Percentiles rank a stretch among this genome's conserved stretches.
phyloP scores from a whole-genome alignment of 2,113 vertebrate species.

The Phrynocephalus versicolor region DNA sequence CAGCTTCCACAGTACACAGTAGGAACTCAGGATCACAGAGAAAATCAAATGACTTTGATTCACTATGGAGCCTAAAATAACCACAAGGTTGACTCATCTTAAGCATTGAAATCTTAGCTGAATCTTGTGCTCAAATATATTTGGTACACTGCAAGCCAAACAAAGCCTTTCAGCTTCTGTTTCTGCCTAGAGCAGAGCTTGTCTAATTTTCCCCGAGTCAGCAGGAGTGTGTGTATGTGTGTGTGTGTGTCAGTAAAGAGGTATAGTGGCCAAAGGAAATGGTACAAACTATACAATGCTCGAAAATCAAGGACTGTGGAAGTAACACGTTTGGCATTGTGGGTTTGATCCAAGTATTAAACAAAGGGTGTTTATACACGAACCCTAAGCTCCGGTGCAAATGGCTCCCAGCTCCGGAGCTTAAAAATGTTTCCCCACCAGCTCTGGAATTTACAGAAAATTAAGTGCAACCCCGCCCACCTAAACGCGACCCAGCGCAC shows the following conservation, averaged over 20 bases:
- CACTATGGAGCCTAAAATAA: conserved; percentile 13
- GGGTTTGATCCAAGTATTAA: not conserved
- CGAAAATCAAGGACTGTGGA: not conserved
- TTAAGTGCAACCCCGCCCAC: too few relatives aligned
- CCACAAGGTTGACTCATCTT: not conserved
- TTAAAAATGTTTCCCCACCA: too few relatives aligned
- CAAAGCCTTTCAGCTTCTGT: not conserved
- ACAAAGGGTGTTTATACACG: too few relatives aligned
- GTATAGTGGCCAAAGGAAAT: not conserved
- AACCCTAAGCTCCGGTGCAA: too few relatives aligned
- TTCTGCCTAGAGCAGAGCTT: not conserved
- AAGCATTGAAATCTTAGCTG: not conserved
- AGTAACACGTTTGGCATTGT: not conserved
- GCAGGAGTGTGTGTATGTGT: not conserved
- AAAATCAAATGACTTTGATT: conserved; percentile 17
- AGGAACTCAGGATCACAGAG: not conserved
- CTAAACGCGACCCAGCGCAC: too few relatives aligned
- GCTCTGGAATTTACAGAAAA: too few relatives aligned
- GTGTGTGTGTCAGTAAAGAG: not conserved
- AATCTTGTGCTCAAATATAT: not conserved
- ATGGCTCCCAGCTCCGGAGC: too few relatives aligned
- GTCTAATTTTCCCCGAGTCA: not conserved
- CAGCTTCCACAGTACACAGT: conserved; percentile 3
- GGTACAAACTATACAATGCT: not conserved
- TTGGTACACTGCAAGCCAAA: not conserved